Conservation (phyloP, 2,797 vertebrate genomes). For the Clarias laeviceps region DNA sequence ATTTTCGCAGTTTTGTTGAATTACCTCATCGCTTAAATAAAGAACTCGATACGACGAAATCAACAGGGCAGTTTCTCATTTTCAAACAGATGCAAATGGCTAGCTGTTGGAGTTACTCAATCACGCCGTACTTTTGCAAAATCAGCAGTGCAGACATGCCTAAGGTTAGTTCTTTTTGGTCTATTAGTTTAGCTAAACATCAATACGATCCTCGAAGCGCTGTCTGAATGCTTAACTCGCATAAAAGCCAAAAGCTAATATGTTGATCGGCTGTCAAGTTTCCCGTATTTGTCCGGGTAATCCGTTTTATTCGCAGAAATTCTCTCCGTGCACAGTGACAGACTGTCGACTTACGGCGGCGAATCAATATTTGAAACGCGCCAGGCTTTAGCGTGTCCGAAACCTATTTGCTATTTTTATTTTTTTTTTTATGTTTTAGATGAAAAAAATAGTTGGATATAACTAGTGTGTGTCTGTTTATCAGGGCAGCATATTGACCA, state of each 20-base stretch:
- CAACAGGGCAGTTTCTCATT: slow-evolving; percentile 19
- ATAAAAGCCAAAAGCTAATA: slow-evolving; percentile 42
- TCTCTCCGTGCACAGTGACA: slow-evolving; percentile 28
- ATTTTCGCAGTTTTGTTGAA: slow-evolving; percentile 22
- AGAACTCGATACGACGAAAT: slow-evolving; percentile 12
- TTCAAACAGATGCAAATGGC: slow-evolving; percentile 19
- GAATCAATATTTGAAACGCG: slow-evolving; percentile 12
- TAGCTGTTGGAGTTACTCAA: background rate
- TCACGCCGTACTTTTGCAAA: background rate
- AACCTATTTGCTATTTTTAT: background rate
- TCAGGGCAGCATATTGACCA: background rate
- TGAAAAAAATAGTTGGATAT: background rate
- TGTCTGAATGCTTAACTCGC: slow-evolving; percentile 43
- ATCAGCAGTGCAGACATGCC: slow-evolving; percentile 30
- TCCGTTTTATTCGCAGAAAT: slow-evolving; percentile 38
- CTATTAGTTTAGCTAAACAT: slow-evolving; percentile 37
- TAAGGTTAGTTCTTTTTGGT: slow-evolving; percentile 38
- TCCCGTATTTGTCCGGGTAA: slow-evolving; percentile 32
- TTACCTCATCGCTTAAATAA: slow-evolving; percentile 22
- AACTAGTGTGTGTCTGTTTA: background rate
- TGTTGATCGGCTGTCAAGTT: slow-evolving; percentile 30
- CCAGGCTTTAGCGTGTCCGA: background rate
- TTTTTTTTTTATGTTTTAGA: too few species aligned
- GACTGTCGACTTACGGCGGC: slow-evolving; percentile 22
- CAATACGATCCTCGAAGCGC: slow-evolving; percentile 25